Evolutionary conservation across 1,140 invertebrate species (phyloP).

Genomic region (Neuroterus valhalla): DNA sequence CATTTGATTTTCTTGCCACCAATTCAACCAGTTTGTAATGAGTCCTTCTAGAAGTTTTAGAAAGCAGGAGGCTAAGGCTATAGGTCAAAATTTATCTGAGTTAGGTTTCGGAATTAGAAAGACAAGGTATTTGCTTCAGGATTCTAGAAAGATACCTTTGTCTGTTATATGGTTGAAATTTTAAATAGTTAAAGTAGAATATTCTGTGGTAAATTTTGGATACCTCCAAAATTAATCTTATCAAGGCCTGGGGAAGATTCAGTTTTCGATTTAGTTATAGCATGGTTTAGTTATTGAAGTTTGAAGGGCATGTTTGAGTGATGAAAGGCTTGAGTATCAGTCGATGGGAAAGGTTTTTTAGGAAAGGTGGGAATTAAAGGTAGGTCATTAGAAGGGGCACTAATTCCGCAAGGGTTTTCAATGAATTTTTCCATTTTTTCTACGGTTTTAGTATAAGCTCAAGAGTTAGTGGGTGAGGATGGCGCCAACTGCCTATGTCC

Average conservation of each 20-base stretch:
- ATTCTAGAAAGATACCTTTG: not conserved
- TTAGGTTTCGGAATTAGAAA: slow-evolving; percentile 38
- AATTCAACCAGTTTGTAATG: slow-evolving; percentile 32
- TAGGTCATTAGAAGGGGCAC: no score
- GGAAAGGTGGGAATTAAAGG: no score
- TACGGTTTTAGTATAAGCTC: no score
- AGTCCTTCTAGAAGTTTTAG: slow-evolving; percentile 45
- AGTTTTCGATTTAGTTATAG: not conserved
- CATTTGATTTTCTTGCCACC: slow-evolving; percentile 32
- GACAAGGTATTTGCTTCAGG: slow-evolving; percentile 37
- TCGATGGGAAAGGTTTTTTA: no score
- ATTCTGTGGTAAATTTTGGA: not conserved
- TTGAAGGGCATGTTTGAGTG: no score
- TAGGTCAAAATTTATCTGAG: slow-evolving; percentile 43
- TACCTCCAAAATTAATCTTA: not conserved
- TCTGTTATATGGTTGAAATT: not conserved
- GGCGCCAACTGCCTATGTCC: no score
- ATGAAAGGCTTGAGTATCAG: no score
- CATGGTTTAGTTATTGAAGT: not conserved
- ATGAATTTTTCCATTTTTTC: no score
- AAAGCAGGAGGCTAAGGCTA: slow-evolving; percentile 42
- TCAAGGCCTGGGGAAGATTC: slow-evolving; percentile 9
- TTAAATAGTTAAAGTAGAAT: not conserved
- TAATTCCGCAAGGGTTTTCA: no score
- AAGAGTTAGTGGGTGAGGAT: no score